Conservation (phyloP, 2,797 vertebrate genomes). For the Morelia viridis region DNA sequence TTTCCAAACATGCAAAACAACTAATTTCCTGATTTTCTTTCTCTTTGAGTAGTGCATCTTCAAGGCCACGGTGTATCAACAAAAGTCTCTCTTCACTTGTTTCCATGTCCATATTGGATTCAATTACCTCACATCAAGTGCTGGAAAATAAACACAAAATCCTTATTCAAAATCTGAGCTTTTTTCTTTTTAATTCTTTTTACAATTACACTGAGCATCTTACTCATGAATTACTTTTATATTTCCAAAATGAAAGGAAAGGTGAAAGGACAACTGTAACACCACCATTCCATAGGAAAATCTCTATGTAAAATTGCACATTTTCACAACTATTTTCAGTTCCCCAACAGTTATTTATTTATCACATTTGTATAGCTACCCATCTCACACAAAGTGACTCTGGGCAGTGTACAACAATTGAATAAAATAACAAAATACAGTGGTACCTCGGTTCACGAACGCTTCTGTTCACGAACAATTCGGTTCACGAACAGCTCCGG, state of each 20-base stretch:
- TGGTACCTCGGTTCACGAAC: no score
- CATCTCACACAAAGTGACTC: no score
- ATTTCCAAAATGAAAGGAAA: not conserved
- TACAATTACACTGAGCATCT: not conserved
- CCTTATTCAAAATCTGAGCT: not conserved
- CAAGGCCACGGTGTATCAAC: conserved; percentile 75
- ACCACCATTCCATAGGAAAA: not conserved
- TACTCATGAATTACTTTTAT: not conserved
- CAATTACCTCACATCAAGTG: conserved; percentile 43
- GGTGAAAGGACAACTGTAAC: not conserved
- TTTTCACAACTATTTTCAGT: not conserved
- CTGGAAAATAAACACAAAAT: conserved; percentile 57
- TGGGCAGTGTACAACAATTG: no score
- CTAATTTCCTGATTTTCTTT: conserved; percentile 71
- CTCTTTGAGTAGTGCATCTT: conserved; percentile 71
- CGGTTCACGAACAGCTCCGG: no score
- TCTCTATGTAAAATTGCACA: not conserved
- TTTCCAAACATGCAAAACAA: conserved; percentile 70
- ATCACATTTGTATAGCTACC: no score
- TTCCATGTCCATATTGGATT: conserved; percentile 49
- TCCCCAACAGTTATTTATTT: not conserved
- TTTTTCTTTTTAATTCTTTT: not conserved
- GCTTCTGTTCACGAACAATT: no score
- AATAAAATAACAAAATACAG: no score
- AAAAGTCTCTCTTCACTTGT: conserved; percentile 64